phyloP scores from a whole-genome alignment of 1,140 invertebrate species.

The Euura saliciscinereae region DNA sequence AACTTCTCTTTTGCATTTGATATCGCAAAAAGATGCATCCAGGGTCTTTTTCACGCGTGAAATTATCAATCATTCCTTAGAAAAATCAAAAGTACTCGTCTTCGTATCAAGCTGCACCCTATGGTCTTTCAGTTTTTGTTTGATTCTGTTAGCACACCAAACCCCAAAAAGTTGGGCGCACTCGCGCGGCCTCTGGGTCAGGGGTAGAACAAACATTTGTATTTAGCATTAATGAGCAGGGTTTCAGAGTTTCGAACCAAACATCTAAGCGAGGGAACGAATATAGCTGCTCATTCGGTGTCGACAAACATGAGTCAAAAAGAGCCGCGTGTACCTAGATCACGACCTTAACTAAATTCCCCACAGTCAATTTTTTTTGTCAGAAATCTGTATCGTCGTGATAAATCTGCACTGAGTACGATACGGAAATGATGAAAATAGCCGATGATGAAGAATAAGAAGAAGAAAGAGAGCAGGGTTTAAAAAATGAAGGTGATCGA shows the following conservation, averaged over 20 bases:
- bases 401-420: neutral
- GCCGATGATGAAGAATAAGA: neutral
- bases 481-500: neutral
- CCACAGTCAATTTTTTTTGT: neutral
- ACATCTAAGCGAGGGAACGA: neutral
- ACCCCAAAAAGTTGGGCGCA: too few relatives aligned
- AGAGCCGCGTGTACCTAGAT: neutral
- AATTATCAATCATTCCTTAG: too few relatives aligned
- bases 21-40: too few relatives aligned
- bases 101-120: too few relatives aligned
- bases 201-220: neutral
- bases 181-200: neutral
- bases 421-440: neutral
- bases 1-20: too few relatives aligned
- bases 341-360: neutral
- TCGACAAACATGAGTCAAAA: neutral
- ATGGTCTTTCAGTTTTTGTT: too few relatives aligned
- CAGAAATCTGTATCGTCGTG: neutral
- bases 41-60: too few relatives aligned
- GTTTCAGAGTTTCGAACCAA: neutral
- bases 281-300: neutral
- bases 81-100: too few relatives aligned
- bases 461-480: too few relatives aligned
- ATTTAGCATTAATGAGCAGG: conserved; percentile 3
- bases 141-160: too few relatives aligned